Evolutionary conservation across 1,140 invertebrate species (phyloP), one percentile per base, ranked within the genome.

Genomic region (Cotesia glomerata): DNA sequence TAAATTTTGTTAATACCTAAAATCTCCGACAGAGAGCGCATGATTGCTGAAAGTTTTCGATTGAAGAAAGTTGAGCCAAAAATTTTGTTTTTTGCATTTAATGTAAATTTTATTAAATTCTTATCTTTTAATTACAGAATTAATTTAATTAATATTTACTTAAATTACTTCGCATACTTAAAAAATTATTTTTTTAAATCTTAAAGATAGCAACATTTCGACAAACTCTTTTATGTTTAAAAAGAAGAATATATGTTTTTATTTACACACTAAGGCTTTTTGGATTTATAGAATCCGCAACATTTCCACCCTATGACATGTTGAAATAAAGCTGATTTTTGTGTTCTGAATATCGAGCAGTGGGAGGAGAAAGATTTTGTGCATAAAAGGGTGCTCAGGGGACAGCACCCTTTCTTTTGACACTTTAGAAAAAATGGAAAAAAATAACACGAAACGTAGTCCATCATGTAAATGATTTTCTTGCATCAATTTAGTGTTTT

Each of bases 241-340:
- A 45, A 45, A 11, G 11, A 45, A 45, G 11, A 45, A 11, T 45
- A 45, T 45, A 45, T 45, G 39, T 11, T 45, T 45, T 7, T 45
- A 45, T 45, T 7, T 45, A 45, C 39, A 45, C 39, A 5, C 39
- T 45, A 45, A 45, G 52, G 69, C 58, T 56, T 72, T 75, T 75
- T 71, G 68, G 71, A 73, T 73, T 75, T 75, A 65, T 70, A 59
- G 62, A 73, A 75, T 75, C 63, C 39, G 58, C 67, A 72, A 45
- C 39, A 35, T 66, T 64, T 52, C 51, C 16, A n/a, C 11, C 66
- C 8, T 78, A 45, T 78, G 78, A 82, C 80, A 76, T 79, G 79
- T 82, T 76, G 75, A 79, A 81, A 84, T 83, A 87, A 87, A 87
- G 84, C 84, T 85, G 85, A 86, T 87, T 86, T 87, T 87, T 87